Percentiles rank a stretch among this genome's conserved stretches.
Conservation (phyloP, 2,797 vertebrate species). For the Peromyscus attwateri region DNA sequence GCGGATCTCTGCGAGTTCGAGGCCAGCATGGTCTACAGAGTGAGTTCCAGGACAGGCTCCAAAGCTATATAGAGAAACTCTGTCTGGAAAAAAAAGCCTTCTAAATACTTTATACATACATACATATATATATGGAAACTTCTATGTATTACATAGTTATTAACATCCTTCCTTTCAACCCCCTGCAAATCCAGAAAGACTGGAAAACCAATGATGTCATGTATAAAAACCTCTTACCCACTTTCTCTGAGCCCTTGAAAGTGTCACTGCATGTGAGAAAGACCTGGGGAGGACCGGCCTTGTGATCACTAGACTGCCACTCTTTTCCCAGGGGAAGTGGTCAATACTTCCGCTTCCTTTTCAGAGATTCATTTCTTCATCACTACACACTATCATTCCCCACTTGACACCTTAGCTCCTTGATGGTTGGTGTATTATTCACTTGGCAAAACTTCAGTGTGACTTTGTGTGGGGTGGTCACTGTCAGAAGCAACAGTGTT, state of each 20-base stretch:
- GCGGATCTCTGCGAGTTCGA: no score
- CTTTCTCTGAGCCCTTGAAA: not conserved
- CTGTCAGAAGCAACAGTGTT: constrained; percentile 63
- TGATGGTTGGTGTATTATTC: constrained; percentile 66
- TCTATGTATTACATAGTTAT: constrained; percentile 50
- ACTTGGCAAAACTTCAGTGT: constrained; percentile 76
- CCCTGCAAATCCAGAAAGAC: not conserved
- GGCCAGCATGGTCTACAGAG: no score
- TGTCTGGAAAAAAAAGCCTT: not conserved
- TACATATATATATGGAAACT: no score
- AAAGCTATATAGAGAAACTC: no score
- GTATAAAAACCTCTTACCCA: constrained; percentile 48
- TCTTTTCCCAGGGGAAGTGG: constrained; percentile 29
- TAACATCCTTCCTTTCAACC: constrained; percentile 21
- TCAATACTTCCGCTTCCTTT: constrained; percentile 12
- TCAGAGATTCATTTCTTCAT: constrained; percentile 57
- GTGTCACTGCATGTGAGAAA: not conserved
- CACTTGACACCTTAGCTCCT: constrained; percentile 65
- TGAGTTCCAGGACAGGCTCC: no score
- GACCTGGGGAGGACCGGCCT: not conserved
- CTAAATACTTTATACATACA: no score
- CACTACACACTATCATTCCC: constrained; percentile 70
- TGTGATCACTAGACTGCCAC: not conserved
- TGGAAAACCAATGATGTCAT: not conserved
- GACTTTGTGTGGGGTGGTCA: constrained; percentile 66